Evolutionary conservation across 2,888 invertebrate species (phyloP).

Genomic region (Diarsia rubi): DNA sequence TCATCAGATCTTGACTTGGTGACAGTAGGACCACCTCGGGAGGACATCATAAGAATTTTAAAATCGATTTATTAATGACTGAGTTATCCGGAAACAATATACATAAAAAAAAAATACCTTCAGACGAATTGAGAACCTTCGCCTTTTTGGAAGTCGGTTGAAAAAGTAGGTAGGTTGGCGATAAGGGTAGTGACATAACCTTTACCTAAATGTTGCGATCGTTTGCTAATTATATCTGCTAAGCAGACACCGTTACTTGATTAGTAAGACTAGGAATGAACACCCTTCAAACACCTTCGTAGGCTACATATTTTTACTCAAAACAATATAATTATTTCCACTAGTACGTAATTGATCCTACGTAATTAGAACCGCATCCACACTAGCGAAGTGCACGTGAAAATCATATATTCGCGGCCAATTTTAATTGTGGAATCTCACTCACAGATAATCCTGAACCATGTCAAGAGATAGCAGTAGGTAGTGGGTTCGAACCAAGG

Average conservation of each 20-base stretch:
- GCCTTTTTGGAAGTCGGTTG: too few species aligned
- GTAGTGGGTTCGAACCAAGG: too few species aligned
- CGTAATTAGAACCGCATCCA: neutral
- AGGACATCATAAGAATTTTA: too few species aligned
- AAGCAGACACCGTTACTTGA: slow-evolving; percentile 28
- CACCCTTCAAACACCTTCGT: slow-evolving; percentile 3
- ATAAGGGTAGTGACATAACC: neutral
- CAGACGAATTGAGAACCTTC: too few species aligned
- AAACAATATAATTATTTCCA: neutral
- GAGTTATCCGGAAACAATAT: too few species aligned
- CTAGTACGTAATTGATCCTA: neutral
- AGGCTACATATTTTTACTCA: neutral
- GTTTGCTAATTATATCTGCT: slow-evolving; percentile 19
- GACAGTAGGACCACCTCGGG: too few species aligned
- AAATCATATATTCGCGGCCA: neutral
- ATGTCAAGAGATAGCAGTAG: too few species aligned
- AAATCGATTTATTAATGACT: too few species aligned
- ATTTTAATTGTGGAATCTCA: neutral
- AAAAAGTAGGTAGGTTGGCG: too few species aligned
- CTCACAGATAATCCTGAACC: neutral
- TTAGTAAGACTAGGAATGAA: slow-evolving; percentile 25
- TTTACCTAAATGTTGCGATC: slow-evolving; percentile 12
- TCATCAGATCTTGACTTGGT: too few species aligned
- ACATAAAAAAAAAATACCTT: too few species aligned
- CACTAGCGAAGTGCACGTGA: neutral